Percentiles rank a stretch among this genome's conserved stretches.
phyloP scores from a whole-genome alignment of 2,113 vertebrate genomes.

The Phoenicopterus ruber region DNA sequence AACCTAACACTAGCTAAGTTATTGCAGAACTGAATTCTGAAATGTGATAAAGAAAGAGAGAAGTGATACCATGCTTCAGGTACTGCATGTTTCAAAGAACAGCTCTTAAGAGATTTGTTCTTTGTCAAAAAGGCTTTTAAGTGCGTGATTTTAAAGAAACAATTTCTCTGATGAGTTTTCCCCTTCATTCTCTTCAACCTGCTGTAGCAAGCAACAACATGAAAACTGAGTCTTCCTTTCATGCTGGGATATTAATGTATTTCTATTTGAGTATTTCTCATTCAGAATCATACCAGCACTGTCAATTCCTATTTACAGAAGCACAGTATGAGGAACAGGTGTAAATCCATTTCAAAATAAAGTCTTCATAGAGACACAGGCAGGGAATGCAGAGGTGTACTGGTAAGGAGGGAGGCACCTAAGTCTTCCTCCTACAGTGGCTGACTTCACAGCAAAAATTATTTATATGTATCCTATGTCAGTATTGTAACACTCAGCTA shows the following conservation, averaged over 20 bases:
- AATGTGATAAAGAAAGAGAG: background rate
- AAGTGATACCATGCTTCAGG: background rate
- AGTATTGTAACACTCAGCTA: background rate
- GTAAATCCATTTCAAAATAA: background rate
- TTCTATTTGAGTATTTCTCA: background rate
- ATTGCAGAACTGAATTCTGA: background rate
- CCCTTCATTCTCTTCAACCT: background rate
- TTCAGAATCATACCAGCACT: background rate
- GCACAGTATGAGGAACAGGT: background rate
- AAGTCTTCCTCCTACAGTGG: background rate
- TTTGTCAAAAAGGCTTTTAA: background rate
- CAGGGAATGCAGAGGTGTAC: background rate
- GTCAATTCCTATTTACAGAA: background rate
- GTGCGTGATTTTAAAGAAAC: background rate
- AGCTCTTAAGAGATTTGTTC: background rate
- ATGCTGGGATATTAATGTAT: background rate
- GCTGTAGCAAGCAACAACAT: background rate
- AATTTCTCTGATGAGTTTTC: background rate
- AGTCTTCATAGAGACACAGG: background rate
- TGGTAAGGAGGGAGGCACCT: background rate
- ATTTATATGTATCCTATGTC: background rate
- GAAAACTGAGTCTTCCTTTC: background rate
- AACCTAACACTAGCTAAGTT: background rate
- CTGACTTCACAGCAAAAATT: background rate
- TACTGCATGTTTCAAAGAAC: background rate